These are phyloP conservation scores for Setipinna tenuifilis DNA, from an alignment of 2,797 vertebrate genomes.

Conservation along the genomic window DNA sequence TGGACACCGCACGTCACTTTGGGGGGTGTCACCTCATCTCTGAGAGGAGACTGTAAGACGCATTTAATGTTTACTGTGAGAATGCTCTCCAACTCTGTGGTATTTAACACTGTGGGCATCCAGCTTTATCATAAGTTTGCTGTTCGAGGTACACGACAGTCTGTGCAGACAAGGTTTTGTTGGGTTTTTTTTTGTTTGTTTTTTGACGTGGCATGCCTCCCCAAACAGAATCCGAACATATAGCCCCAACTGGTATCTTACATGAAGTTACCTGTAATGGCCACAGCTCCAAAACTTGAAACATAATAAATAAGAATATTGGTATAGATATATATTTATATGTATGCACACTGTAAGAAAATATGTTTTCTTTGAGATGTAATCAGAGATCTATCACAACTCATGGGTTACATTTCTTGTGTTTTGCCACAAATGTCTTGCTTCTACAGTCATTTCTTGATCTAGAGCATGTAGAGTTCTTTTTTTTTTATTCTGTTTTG, in stretches of 20 bases:
- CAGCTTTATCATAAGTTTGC: conserved; percentile 17
- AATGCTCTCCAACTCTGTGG: conserved; percentile 32
- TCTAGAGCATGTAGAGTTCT: neutral
- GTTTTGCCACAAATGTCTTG: neutral
- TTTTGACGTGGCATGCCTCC: neutral
- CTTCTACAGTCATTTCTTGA: neutral
- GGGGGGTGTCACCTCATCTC: neutral
- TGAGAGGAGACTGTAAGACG: neutral
- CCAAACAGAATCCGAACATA: neutral
- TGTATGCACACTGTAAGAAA: neutral
- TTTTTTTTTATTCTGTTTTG: conserved; percentile 25
- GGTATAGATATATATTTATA: neutral
- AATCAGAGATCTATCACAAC: conserved; percentile 13
- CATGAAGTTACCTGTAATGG: neutral
- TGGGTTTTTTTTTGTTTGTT: neutral
- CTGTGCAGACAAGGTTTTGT: neutral
- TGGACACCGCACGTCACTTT: conserved; percentile 8
- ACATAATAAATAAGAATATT: conserved; percentile 34
- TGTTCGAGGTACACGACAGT: neutral
- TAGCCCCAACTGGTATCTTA: neutral
- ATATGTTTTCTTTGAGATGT: neutral
- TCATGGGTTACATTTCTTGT: neutral
- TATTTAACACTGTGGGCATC: conserved; percentile 16
- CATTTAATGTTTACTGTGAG: conserved; percentile 32
- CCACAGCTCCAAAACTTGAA: conserved; percentile 42